phyloP scores from a whole-genome alignment of 2,797 vertebrate genomes.

The Capromys pilorides region DNA sequence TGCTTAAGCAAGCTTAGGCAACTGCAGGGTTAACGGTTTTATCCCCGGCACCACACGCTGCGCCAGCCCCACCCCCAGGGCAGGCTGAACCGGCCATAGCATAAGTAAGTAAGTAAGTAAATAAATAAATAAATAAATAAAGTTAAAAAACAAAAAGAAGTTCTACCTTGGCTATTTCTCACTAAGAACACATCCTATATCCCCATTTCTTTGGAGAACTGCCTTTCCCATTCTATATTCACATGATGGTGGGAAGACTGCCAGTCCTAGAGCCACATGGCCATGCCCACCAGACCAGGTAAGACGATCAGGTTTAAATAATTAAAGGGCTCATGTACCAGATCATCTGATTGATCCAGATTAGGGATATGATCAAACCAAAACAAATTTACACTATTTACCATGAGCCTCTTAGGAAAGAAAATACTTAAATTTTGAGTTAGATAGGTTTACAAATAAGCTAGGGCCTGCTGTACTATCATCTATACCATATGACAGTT shows the following conservation, averaged over 20 bases:
- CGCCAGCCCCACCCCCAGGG: no score
- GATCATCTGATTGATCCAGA: background rate
- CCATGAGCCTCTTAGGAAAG: background rate
- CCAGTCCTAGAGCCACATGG: background rate
- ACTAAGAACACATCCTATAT: background rate
- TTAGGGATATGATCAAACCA: background rate
- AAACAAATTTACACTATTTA: background rate
- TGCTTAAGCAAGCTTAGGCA: no score
- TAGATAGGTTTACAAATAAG: background rate
- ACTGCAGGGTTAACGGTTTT: no score
- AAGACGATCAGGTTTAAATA: background rate
- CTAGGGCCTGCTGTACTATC: background rate
- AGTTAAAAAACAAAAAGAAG: no score
- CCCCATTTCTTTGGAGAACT: background rate
- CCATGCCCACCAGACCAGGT: background rate
- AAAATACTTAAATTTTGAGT: conserved; percentile 13
- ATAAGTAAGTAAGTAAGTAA: no score
- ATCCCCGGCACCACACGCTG: no score
- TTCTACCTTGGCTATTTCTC: background rate
- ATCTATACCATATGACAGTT: background rate
- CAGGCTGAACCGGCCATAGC: no score
- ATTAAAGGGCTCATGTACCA: background rate
- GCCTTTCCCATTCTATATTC: background rate
- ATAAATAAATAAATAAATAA: no score
- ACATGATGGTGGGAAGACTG: no score